Conservation (phyloP, 2,113 vertebrate species). For the Elaphurus davidianus region DNA sequence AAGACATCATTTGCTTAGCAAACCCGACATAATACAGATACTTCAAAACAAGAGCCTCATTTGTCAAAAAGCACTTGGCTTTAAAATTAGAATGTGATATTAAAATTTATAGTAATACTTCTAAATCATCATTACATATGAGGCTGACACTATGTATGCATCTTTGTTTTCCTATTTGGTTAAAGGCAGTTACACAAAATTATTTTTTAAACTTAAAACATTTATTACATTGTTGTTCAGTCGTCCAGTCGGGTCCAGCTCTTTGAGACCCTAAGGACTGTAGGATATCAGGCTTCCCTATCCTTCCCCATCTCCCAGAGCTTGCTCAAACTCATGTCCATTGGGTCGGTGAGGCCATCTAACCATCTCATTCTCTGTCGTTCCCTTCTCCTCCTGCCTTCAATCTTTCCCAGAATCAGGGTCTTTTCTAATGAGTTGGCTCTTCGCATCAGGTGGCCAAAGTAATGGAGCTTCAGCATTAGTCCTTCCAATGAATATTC, state of each 20-base stretch:
- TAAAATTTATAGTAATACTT: neutral
- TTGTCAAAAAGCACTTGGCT: slow-evolving; percentile 47
- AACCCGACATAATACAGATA: slow-evolving; percentile 14
- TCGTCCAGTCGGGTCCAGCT: neutral
- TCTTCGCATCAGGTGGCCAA: neutral
- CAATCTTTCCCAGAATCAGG: neutral
- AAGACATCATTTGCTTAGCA: neutral
- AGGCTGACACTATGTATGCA: neutral
- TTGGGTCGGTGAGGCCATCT: neutral
- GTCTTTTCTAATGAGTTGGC: neutral
- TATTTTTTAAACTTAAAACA: neutral
- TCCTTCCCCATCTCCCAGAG: neutral
- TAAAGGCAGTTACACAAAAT: neutral
- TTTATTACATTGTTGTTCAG: neutral
- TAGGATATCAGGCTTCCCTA: neutral
- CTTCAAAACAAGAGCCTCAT: neutral
- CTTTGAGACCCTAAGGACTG: neutral
- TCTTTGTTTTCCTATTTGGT: neutral
- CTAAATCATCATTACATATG: neutral
- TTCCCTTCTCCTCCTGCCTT: neutral
- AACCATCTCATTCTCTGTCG: neutral
- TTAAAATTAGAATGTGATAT: slow-evolving; percentile 27
- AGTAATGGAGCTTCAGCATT: neutral
- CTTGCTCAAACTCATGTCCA: neutral
- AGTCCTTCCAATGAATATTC: neutral